Evolutionary conservation across 2,113 vertebrate genomes (phyloP).

Genomic region (Engraulis encrasicolus): DNA sequence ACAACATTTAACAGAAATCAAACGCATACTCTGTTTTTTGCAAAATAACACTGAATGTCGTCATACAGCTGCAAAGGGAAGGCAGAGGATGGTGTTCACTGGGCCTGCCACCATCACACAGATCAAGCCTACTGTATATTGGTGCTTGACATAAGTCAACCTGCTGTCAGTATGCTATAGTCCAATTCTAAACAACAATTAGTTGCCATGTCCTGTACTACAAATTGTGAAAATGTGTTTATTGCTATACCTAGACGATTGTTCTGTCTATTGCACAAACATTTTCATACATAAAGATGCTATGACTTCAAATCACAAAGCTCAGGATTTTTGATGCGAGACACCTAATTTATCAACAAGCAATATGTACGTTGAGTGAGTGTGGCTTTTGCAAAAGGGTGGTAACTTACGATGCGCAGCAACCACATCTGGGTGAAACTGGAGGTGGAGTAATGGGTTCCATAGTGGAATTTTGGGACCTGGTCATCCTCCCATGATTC

Average conservation of each 20-base stretch:
- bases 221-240: constrained; percentile 33
- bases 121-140: constrained; percentile 45
- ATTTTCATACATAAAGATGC: not conserved
- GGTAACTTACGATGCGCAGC: constrained; percentile 89
- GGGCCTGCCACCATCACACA: constrained; percentile 53
- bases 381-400: not conserved
- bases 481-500: constrained; percentile 98
- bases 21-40: not conserved
- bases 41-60: not conserved
- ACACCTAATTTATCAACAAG: not conserved
- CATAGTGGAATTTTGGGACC: constrained; percentile 97
- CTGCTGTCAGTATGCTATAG: constrained; percentile 12
- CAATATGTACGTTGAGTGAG: not conserved
- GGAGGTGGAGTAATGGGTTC: constrained; percentile 97
- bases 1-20: not conserved
- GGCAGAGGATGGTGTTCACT: too few species aligned
- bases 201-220: constrained; percentile 32
- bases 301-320: not conserved
- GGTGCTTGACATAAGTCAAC: constrained; percentile 49
- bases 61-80: too few species aligned
- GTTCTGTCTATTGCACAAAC: not conserved
- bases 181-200: constrained; percentile 58
- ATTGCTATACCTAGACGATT: not conserved
- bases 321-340: not conserved
- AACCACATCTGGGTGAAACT: constrained; percentile 95